A percentile compares a stretch with the other conserved stretches of the same genome.
Evolutionary conservation across 2,888 invertebrate genomes (phyloP).

Genomic region (Campoletis raptor): DNA sequence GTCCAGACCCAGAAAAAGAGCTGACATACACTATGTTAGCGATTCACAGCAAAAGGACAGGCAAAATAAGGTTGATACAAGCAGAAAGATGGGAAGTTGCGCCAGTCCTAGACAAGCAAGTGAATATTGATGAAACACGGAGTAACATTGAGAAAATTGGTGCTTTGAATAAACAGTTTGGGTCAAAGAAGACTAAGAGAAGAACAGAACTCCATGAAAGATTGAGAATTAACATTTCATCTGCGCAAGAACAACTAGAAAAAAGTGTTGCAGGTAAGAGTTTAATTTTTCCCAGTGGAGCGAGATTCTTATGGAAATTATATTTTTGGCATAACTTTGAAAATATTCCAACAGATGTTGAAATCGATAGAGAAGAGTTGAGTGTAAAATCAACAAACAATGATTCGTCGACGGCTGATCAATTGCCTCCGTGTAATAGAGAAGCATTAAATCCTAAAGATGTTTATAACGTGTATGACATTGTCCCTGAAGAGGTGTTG

Average conservation of each 20-base stretch:
- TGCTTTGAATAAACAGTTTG: constrained; percentile 88
- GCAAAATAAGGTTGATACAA: constrained; percentile 80
- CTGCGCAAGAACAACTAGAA: constrained; percentile 87
- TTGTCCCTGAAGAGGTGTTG: constrained; percentile 79
- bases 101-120: constrained; percentile 76
- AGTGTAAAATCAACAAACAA: constrained; percentile 60
- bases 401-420: constrained; percentile 64
- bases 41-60: constrained; percentile 80
- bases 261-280: constrained; percentile 85
- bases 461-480: constrained; percentile 81
- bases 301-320: neutral
- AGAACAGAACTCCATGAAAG: constrained; percentile 87
- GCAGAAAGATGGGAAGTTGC: constrained; percentile 81
- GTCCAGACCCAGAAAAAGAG: constrained; percentile 75
- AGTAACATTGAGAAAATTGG: constrained; percentile 73
- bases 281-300: neutral
- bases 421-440: constrained; percentile 79
- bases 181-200: constrained; percentile 88
- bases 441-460: constrained; percentile 77
- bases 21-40: constrained; percentile 80
- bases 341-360: constrained; percentile 69
- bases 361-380: constrained; percentile 73
- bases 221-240: constrained; percentile 87
- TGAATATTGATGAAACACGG: constrained; percentile 62
- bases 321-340: neutral